These are phyloP conservation scores for Mactra quadrangularis DNA, from an alignment of 1,140 invertebrate genomes.

Conservation along the genomic window DNA sequence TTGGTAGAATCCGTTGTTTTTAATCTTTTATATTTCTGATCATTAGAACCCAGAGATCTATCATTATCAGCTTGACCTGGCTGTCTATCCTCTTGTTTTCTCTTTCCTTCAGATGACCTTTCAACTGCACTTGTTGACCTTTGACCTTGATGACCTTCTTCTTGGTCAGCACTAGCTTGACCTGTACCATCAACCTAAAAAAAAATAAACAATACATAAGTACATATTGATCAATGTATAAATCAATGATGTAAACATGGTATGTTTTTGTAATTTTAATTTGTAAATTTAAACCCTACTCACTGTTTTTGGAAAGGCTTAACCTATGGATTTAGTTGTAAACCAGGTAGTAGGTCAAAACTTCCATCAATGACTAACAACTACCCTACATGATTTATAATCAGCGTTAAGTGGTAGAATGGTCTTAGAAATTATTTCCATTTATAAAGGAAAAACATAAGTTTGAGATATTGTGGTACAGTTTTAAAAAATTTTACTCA, in stretches of 20 bases:
- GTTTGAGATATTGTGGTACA: no score
- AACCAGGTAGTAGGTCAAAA: no score
- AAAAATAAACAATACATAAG: neutral
- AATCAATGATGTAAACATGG: neutral
- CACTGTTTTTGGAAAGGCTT: no score
- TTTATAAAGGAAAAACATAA: no score
- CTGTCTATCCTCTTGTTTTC: slow-evolving; percentile 83
- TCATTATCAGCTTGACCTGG: slow-evolving; percentile 87
- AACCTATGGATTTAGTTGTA: no score
- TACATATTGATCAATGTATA: neutral
- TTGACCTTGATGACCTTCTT: slow-evolving; percentile 87
- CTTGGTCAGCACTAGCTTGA: slow-evolving; percentile 86
- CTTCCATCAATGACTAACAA: no score
- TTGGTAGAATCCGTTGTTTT: slow-evolving; percentile 85
- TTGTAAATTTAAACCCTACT: neutral
- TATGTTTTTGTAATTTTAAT: neutral
- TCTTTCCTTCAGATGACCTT: slow-evolving; percentile 59
- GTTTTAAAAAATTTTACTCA: no score
- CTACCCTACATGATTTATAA: no score
- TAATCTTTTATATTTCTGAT: slow-evolving; percentile 86
- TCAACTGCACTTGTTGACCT: slow-evolving; percentile 77
- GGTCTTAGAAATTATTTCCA: no score
- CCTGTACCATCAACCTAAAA: slow-evolving; percentile 86
- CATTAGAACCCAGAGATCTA: slow-evolving; percentile 86
- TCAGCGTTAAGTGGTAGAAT: no score